A percentile compares a stretch with the other conserved stretches of the same genome.
Conservation (phyloP, 2,888 invertebrate species). For the Tachina fera region DNA sequence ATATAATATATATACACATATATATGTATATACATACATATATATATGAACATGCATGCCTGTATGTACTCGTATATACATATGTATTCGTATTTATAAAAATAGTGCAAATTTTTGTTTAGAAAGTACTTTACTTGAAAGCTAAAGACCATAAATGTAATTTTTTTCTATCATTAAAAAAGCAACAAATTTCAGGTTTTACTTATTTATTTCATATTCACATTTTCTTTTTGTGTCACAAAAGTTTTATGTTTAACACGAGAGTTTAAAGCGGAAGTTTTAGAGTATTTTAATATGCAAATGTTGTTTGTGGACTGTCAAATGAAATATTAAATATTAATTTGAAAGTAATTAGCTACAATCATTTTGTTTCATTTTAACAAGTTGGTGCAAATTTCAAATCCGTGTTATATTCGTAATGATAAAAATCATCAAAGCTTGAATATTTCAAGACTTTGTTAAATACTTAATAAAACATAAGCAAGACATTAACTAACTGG, state of each 20-base stretch:
- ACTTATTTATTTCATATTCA: slow-evolving; percentile 9
- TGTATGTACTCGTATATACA: too few species aligned
- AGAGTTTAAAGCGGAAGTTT: slow-evolving; percentile 39
- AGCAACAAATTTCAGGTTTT: slow-evolving; percentile 27
- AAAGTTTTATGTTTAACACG: slow-evolving; percentile 23
- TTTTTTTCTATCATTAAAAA: slow-evolving; percentile 14
- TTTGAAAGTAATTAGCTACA: slow-evolving; percentile 37
- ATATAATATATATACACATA: too few species aligned
- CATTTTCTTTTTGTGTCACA: slow-evolving; percentile 24
- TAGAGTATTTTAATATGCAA: slow-evolving; percentile 50
- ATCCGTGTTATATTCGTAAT: neutral
- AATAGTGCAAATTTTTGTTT: slow-evolving; percentile 45
- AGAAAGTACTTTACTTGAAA: slow-evolving; percentile 36
- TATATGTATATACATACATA: too few species aligned
- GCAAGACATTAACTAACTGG: slow-evolving; percentile 1
- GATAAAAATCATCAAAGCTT: neutral
- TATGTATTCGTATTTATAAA: neutral
- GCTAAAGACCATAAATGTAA: neutral
- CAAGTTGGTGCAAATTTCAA: slow-evolving; percentile 1
- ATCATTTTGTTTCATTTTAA: neutral
- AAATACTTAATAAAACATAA: neutral
- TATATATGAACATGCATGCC: too few species aligned
- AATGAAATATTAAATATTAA: slow-evolving; percentile 8
- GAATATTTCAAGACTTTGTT: neutral
- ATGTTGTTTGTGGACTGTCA: slow-evolving; percentile 21